phyloP scores from a whole-genome alignment of 2,797 vertebrate genomes.

The Rallus crepitans region DNA sequence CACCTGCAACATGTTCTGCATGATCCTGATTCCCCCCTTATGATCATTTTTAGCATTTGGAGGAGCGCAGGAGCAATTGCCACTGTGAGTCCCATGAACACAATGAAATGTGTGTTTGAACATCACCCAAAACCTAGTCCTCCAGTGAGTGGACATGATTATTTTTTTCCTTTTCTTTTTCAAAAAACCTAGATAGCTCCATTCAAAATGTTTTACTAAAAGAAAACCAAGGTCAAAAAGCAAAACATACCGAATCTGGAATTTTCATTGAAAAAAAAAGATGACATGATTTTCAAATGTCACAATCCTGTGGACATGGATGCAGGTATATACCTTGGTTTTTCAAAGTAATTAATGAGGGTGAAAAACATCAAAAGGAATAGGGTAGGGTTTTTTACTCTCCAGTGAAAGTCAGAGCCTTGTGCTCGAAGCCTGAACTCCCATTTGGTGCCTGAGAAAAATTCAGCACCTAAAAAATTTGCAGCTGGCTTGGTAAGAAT shows the following conservation, averaged over 20 bases:
- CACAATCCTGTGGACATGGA: neutral
- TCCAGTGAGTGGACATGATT: neutral
- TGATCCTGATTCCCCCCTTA: neutral
- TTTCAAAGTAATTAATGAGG: neutral
- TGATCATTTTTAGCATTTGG: neutral
- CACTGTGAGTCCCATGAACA: neutral
- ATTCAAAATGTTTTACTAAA: neutral
- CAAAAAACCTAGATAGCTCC: neutral
- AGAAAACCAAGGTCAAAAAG: neutral
- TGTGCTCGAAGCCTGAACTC: neutral
- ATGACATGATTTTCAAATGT: neutral
- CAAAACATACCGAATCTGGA: neutral
- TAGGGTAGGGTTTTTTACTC: neutral
- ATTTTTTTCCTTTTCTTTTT: neutral
- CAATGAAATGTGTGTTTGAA: neutral
- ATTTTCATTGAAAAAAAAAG: neutral
- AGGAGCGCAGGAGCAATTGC: neutral
- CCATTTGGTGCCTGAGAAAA: neutral
- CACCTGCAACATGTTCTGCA: neutral
- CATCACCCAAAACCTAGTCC: neutral
- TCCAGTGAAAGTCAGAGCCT: neutral
- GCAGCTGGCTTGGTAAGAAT: rapidly evolving
- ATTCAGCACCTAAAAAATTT: neutral
- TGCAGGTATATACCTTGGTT: neutral
- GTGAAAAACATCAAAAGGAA: neutral